Conservation (phyloP, 2,113 vertebrate species). For the Cyprinodon tularosa region DNA sequence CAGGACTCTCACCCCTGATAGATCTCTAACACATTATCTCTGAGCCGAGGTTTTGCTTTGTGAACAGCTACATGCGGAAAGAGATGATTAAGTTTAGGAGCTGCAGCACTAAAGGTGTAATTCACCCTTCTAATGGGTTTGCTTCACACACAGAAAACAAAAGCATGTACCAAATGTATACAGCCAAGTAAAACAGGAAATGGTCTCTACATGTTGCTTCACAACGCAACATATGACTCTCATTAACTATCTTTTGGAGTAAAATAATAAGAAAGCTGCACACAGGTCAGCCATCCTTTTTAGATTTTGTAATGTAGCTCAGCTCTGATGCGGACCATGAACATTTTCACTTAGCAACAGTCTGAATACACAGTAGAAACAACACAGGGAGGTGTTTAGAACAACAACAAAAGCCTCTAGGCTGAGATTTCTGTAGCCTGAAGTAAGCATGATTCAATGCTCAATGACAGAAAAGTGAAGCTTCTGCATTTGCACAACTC, state of each 20-base stretch:
- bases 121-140: neutral
- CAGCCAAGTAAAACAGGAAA: neutral
- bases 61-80: neutral
- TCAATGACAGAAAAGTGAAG: neutral
- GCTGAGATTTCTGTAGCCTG: neutral
- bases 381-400: neutral
- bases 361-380: neutral
- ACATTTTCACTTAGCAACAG: neutral
- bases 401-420: neutral
- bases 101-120: conserved; percentile 9
- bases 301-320: neutral
- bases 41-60: neutral
- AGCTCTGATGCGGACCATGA: neutral
- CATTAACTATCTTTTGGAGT: neutral
- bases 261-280: neutral
- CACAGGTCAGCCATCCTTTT: neutral
- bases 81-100: neutral
- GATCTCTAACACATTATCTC: conserved; percentile 3
- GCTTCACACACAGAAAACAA: conserved; percentile 11
- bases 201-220: neutral
- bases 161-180: neutral
- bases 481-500: conserved; percentile 2
- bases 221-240: neutral
- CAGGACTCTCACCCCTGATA: conserved; percentile 17
- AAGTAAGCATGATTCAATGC: neutral